Base-by-base conservation (phyloP, 2,888 invertebrate species). In the Acanthopleura granulata region DNA sequence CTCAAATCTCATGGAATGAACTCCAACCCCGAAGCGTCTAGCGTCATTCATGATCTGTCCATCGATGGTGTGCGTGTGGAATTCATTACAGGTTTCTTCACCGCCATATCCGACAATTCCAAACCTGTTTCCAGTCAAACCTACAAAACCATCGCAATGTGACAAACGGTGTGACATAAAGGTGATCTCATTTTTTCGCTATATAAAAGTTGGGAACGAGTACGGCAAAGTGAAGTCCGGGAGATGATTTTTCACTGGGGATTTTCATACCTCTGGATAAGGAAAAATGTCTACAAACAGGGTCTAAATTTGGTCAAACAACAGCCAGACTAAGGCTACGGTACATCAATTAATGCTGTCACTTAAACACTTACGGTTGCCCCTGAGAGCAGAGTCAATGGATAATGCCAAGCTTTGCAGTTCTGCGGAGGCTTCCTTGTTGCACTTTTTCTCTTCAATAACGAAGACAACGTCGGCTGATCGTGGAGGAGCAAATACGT, bases 401-500 rank as follows among this genome's bases (percentile, higher is more conserved):
- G 84, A 76, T 11, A 85, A 80, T 16, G 86, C 87, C 12, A 90
- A 74, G 12, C 78, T 77, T 40, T 81, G 80, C 4, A 91, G 83
- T 57, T 87, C 84, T 75, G 81, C 75, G 49, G 84, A 92, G 0
- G 95, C 89, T 81, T 94, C 93, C 79, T 92, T 92, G 91, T 97
- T 97, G 89, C 97, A 97, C 9, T 92, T 91, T 82, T 95, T 95
- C 0, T 96, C 96, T 87, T 97, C 96, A 15, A 97, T 93, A 0
- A 95, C 92, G 75, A 97, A 92, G 0, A 97, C 91, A 75, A 97
- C 92, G 86, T 97, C 97, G 0, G 95, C 96, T 79, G 95, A 93
- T 16, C 6, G 22, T 27, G 66, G 66, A 14, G 29, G 4, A 6
- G 25, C 15, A 3, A 66, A 6, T 18, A 6, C 14, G 66, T 66